Base-by-base conservation (phyloP, 2,797 vertebrate genomes). In the Hypotaenidia philippensis region DNA sequence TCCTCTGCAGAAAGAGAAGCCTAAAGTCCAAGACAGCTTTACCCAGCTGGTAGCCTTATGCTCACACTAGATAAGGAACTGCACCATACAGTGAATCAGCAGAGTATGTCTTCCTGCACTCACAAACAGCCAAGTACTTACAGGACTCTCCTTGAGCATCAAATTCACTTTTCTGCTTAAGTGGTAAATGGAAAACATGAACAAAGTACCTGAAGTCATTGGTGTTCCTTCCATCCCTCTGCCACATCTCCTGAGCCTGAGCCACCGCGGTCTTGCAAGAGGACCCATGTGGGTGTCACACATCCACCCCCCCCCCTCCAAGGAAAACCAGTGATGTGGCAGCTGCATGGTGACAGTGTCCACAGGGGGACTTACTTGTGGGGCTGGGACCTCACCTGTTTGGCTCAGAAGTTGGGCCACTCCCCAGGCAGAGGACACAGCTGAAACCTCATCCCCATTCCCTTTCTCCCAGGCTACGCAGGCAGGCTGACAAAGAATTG, bases 1-100 rank as follows among this genome's bases (percentile, higher is more conserved):
- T 16, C 11, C 68, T 69, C 56, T 86, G 27, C 76, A 91, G 65
- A 87, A 86, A 55, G 41, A 81, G 29, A 66, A 64, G 11, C 20
- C 63, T 77, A 11, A 66, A 80, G 34, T 44, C 22, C 40, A 75
- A 68, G 79, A 31, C 9, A 71, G 29, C 29, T 85, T 59, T 86
- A 76, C 27, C 47, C 66, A 81, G 10, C 25, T 89, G 44, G 8
- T 10, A 71, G 47, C 45, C 47, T 81, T 40, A 10, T 23, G 47
- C 45, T 93, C 36, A 45, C 21, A 29, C 25, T 44, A 14, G 8
- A 7, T 17, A 47, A 79, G 49, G 44, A 95, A 7, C 29, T 38
- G 47, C 52, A 74, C 40, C 20, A 26, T 4, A 11, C 34, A 70
- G 66, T 17, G 32, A 45, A 63, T 29, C 55, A 72, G 41, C n/a